Conservation (phyloP, 2,888 invertebrate species). For the Tubulanus polymorphus region DNA sequence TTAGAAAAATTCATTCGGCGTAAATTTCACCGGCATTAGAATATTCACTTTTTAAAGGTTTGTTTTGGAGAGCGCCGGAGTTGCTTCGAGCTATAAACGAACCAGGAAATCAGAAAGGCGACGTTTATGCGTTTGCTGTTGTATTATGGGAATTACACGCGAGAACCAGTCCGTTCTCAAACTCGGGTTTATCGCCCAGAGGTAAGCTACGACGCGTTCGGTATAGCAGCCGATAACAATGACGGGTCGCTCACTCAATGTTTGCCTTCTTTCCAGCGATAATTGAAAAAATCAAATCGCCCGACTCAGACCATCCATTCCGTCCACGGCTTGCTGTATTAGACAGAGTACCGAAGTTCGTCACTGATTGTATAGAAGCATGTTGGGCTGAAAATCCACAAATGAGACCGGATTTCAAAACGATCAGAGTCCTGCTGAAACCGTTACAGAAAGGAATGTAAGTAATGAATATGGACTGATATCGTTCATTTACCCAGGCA, state of each 20-base stretch:
- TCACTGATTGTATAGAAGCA: slow-evolving; percentile 66
- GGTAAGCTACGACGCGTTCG: slow-evolving; percentile 52
- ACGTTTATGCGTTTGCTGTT: slow-evolving; percentile 85
- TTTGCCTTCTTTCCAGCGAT: slow-evolving; percentile 69
- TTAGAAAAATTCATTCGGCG: background rate
- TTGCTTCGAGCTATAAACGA: slow-evolving; percentile 29
- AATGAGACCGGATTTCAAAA: slow-evolving; percentile 82
- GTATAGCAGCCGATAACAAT: too few species aligned
- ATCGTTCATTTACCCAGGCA: too few species aligned
- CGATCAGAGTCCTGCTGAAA: slow-evolving; percentile 81
- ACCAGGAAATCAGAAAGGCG: slow-evolving; percentile 42
- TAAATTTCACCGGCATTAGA: too few species aligned
- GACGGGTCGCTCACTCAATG: too few species aligned
- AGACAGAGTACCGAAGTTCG: slow-evolving; percentile 60
- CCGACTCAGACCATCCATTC: slow-evolving; percentile 35
- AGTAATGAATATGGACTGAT: too few species aligned
- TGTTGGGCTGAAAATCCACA: slow-evolving; percentile 92
- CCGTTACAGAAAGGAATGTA: slow-evolving; percentile 86
- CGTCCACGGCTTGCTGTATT: slow-evolving; percentile 77
- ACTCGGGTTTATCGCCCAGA: slow-evolving; percentile 62
- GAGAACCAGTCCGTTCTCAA: slow-evolving; percentile 48
- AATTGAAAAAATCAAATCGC: slow-evolving; percentile 72
- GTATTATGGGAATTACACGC: slow-evolving; percentile 69
- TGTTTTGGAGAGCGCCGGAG: slow-evolving; percentile 97
- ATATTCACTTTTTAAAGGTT: slow-evolving; percentile 58